Evolutionary conservation across 2,888 invertebrate species (phyloP).

Genomic region (Sminthurides aquaticus): DNA sequence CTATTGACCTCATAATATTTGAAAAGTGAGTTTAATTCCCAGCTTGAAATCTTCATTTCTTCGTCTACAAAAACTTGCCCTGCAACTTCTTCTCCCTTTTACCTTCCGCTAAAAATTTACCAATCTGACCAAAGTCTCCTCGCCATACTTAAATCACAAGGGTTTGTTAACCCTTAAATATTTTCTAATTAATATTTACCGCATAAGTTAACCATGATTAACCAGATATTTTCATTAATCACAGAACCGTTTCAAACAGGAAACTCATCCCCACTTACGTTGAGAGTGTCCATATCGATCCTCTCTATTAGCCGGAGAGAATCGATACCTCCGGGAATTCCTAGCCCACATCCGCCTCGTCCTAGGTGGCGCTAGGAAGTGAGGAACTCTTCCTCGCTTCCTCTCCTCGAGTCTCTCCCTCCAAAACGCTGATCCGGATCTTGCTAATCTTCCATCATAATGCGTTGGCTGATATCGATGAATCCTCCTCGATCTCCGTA

Average conservation of each 20-base stretch:
- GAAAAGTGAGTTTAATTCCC: slow-evolving; percentile 29
- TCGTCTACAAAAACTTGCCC: too few species aligned
- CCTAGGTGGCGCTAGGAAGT: slow-evolving; percentile 20
- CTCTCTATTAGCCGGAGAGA: slow-evolving; percentile 10
- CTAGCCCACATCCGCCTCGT: slow-evolving; percentile 8
- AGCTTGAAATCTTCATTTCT: too few species aligned
- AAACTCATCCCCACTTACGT: too few species aligned
- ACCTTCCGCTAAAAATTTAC: too few species aligned
- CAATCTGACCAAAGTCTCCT: too few species aligned
- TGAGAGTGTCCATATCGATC: slow-evolving; percentile 7
- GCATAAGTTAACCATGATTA: too few species aligned
- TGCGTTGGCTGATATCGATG: slow-evolving; percentile 1
- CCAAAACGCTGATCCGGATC: slow-evolving; percentile 13
- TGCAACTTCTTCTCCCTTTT: too few species aligned
- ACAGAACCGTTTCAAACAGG: too few species aligned
- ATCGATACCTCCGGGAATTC: slow-evolving; percentile 3
- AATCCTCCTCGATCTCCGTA: slow-evolving; percentile 18
- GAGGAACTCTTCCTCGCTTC: neutral
- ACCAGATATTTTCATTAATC: too few species aligned
- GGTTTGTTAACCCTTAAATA: too few species aligned
- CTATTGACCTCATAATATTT: slow-evolving; percentile 38
- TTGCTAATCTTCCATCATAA: neutral
- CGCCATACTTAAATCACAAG: too few species aligned
- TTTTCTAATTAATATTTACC: too few species aligned
- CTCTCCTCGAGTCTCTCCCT: neutral